Evolutionary conservation across 2,797 vertebrate species (phyloP).

Genomic region (Semaprochilodus insignis): DNA sequence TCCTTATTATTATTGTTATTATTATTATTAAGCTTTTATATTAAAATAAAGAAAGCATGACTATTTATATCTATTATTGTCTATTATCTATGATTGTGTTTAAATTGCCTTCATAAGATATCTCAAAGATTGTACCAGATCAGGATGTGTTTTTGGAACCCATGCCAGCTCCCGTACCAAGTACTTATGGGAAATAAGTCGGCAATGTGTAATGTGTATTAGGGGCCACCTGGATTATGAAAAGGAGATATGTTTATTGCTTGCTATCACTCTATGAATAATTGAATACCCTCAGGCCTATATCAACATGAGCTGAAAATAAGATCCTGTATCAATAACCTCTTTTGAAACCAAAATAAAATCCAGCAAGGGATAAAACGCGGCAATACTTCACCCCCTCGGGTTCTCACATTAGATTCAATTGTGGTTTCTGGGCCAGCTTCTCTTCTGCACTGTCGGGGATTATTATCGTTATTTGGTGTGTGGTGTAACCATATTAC

Average conservation of each 20-base stretch:
- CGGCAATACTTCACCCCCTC: background rate
- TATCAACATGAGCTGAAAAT: slow-evolving; percentile 58
- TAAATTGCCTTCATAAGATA: background rate
- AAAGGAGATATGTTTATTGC: slow-evolving; percentile 41
- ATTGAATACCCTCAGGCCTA: slow-evolving; percentile 65
- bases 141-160: background rate
- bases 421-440: background rate
- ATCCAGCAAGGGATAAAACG: background rate
- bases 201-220: slow-evolving; percentile 31
- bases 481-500: background rate
- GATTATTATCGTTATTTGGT: background rate
- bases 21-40: too few relatives aligned
- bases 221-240: slow-evolving; percentile 25
- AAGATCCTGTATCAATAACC: slow-evolving; percentile 55
- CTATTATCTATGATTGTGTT: too few relatives aligned
- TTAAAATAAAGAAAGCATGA: too few relatives aligned
- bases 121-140: background rate
- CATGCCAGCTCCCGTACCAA: background rate
- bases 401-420: background rate
- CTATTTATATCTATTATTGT: too few relatives aligned
- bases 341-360: slow-evolving; percentile 7
- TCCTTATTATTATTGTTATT: too few relatives aligned
- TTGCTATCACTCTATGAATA: slow-evolving; percentile 68
- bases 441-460: background rate
- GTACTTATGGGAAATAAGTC: slow-evolving; percentile 46